Evolutionary conservation across 2,113 vertebrate species (phyloP).

Genomic region (Esox niger): DNA sequence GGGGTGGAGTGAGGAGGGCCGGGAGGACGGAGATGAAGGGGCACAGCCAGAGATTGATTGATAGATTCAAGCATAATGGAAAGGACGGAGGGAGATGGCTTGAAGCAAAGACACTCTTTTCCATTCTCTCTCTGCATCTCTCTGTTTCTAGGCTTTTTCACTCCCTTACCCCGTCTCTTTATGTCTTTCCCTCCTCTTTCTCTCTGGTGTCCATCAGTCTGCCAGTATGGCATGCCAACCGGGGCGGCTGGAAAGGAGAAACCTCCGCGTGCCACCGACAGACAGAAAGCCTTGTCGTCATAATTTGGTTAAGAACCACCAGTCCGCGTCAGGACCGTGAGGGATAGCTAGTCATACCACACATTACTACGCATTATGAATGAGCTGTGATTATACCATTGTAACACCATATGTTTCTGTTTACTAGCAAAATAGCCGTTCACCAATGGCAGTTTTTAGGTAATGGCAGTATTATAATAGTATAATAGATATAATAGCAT

Average conservation of each 20-base stretch:
- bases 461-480: too few relatives aligned
- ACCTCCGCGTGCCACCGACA: background rate
- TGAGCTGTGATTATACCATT: background rate
- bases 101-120: background rate
- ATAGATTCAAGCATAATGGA: background rate
- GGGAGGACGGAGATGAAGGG: background rate
- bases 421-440: background rate
- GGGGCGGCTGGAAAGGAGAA: background rate
- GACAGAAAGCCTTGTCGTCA: background rate
- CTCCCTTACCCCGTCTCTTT: too few relatives aligned
- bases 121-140: too few relatives aligned
- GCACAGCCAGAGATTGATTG: background rate
- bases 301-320: background rate
- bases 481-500: too few relatives aligned
- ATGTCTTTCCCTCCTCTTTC: background rate
- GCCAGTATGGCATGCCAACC: background rate
- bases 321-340: too few relatives aligned
- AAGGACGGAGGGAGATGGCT: slow-evolving; percentile 2
- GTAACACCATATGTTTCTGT: background rate
- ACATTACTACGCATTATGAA: background rate
- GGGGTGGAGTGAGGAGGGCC: background rate
- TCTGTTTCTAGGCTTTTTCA: too few relatives aligned
- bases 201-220: background rate
- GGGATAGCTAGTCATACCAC: background rate
- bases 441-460: too few relatives aligned